Evolutionary conservation across 2,113 vertebrate genomes (phyloP), one percentile per base, ranked within the genome.

Genomic region (Bostrychus sinensis): DNA sequence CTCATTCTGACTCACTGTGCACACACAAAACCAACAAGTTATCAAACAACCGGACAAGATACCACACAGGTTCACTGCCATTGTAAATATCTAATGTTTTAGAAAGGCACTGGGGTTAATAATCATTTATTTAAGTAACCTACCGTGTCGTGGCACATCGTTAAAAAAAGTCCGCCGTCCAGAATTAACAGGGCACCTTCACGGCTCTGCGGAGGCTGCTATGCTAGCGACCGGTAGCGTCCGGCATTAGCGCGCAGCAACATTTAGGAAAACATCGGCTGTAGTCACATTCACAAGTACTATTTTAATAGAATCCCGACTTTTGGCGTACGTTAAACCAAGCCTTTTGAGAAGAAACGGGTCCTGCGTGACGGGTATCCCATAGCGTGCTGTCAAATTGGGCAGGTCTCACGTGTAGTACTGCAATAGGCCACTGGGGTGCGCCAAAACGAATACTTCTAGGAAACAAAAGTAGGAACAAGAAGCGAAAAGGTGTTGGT

Each of bases 1-100:
- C 96, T 91, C 97, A 98, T 98, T 42, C 77, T 85, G 25, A 11
- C 34, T 20, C 57, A 66, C 77, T 76, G 55, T 36, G 19, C 17
- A 57, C 25, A 57, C 25, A 77, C 38, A 32, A 51, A 28, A 50
- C 30, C 28, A 61, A 48, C 60, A 58, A 9, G 51, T 67, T 23
- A 48, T 16, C 2, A 2, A 7, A 25, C 6, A 19, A 20, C 53
- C 39, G 7, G 37, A 17, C 58, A 50, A 26, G 14, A 5, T 20
- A 4, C 2, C 3, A 17, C 1, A 43, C 8, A 12, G 13, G 25
- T 22, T 54, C 1, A 5, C 7, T 13, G 25, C 16, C 4, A 26
- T 20, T 14, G 1, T 25, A 26, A 12, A 55, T 19, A 16, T 3
- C 5, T 32, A 32, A 3, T 32, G 30, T 32, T 32, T 7, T 32